Percentiles rank a stretch among this genome's conserved stretches.
These are phyloP conservation scores for Catharus ustulatus DNA, from an alignment of 2,797 vertebrate species.

Conservation along the genomic window DNA sequence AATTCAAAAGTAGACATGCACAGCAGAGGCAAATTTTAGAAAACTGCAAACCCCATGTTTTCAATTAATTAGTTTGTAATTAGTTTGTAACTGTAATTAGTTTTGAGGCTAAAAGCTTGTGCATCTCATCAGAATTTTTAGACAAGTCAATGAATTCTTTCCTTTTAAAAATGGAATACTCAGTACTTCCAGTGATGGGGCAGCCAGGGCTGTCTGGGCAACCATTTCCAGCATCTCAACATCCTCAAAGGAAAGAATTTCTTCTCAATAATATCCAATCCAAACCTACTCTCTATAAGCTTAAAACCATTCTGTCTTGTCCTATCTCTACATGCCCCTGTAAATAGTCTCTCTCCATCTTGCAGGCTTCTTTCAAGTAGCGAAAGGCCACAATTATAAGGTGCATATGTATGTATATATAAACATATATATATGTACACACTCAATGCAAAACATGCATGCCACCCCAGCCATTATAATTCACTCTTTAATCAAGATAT, in stretches of 20 bases:
- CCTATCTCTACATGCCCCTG: not conserved
- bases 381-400: not conserved
- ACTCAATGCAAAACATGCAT: not conserved
- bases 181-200: not conserved
- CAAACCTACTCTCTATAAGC: not conserved
- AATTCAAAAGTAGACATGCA: not conserved
- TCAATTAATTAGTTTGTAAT: not conserved
- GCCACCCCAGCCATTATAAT: not conserved
- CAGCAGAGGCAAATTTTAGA: not conserved
- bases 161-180: not conserved
- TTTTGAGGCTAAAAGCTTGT: not conserved
- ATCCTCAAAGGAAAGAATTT: not conserved
- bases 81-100: not conserved
- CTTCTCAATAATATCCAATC: not conserved
- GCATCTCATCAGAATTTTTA: not conserved
- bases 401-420: fast-evolving
- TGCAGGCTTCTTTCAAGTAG: not conserved
- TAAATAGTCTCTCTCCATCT: not conserved
- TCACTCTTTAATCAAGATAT: not conserved
- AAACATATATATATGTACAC: not conserved
- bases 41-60: not conserved
- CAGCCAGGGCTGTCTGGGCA: not conserved
- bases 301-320: not conserved
- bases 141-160: not conserved
- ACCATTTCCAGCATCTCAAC: not conserved